A percentile compares a stretch with the other conserved stretches of the same genome.
These are phyloP conservation scores for Dendrolimus kikuchii DNA, from an alignment of 1,140 invertebrate species.

Conservation along the genomic window DNA sequence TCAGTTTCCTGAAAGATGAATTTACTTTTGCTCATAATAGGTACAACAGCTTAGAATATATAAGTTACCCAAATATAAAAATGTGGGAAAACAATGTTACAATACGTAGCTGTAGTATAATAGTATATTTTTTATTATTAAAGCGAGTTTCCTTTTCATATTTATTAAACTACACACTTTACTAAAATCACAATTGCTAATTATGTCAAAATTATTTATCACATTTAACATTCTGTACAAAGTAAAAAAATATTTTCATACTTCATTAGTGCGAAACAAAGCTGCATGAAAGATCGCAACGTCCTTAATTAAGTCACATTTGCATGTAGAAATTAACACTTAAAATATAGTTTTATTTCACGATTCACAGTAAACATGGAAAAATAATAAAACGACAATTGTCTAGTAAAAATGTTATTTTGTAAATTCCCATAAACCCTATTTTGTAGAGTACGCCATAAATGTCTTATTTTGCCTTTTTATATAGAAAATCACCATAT, in stretches of 20 bases:
- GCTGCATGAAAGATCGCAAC: constrained; percentile 43
- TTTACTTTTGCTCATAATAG: constrained; percentile 46
- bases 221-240: constrained; percentile 68
- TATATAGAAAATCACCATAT: too few relatives aligned
- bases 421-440: too few relatives aligned
- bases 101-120: constrained; percentile 45
- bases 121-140: constrained; percentile 56
- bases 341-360: background rate
- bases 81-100: constrained; percentile 55
- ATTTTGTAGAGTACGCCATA: too few relatives aligned
- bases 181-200: constrained; percentile 66
- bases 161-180: constrained; percentile 59
- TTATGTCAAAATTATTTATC: constrained; percentile 68
- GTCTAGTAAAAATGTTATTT: too few relatives aligned
- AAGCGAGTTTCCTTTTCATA: constrained; percentile 51
- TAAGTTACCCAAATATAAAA: constrained; percentile 66
- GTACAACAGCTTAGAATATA: constrained; percentile 60
- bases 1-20: constrained; percentile 48
- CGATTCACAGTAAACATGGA: constrained; percentile 3
- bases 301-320: constrained; percentile 8
- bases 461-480: too few relatives aligned
- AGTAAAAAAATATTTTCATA: constrained; percentile 69
- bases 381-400: too few relatives aligned
- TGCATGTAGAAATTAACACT: background rate
- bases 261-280: constrained; percentile 58